These are phyloP conservation scores for Aurelia sp. DNA, from an alignment of 30 jellyfish, hydroid and myxozoan species.

Conservation along the genomic window DNA sequence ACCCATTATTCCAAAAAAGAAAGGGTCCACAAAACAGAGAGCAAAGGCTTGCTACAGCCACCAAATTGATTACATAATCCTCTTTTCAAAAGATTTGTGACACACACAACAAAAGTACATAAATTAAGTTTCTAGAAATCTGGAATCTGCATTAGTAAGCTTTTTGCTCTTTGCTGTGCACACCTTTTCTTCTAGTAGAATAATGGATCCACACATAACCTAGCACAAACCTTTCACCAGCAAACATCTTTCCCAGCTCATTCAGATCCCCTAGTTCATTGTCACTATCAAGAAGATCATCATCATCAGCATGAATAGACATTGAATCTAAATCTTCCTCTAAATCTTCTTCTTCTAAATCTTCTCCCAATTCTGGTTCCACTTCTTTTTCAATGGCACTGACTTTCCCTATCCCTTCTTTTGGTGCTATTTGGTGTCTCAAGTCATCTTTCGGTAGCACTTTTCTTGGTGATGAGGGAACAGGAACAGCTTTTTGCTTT, in stretches of 20 bases:
- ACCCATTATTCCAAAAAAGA: too few species aligned
- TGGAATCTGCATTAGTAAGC: too few species aligned
- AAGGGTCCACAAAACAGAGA: too few species aligned
- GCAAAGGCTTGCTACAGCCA: too few species aligned
- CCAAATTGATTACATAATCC: too few species aligned
- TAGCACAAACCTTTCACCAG: neutral
- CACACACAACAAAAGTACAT: too few species aligned
- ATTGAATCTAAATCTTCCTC: slow-evolving; percentile 60
- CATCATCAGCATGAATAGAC: slow-evolving; percentile 86
- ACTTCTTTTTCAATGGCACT: neutral
- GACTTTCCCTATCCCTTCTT: neutral
- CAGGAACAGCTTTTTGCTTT: too few species aligned
- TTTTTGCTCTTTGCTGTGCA: too few species aligned
- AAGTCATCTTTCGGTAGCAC: slow-evolving; percentile 7
- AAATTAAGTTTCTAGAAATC: too few species aligned
- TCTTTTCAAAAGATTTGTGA: too few species aligned
- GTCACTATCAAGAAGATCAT: slow-evolving; percentile 49
- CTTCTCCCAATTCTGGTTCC: neutral
- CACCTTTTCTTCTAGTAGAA: too few species aligned
- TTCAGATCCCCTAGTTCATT: slow-evolving; percentile 27
- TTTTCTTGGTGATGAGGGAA: slow-evolving; percentile 1
- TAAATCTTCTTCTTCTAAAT: slow-evolving; percentile 18
- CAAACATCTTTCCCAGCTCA: slow-evolving; percentile 50
- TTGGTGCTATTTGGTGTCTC: neutral
- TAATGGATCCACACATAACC: too few species aligned